Evolutionary conservation across 2,797 vertebrate genomes (phyloP), one percentile per base, ranked within the genome.

Genomic region (Leuciscus waleckii): DNA sequence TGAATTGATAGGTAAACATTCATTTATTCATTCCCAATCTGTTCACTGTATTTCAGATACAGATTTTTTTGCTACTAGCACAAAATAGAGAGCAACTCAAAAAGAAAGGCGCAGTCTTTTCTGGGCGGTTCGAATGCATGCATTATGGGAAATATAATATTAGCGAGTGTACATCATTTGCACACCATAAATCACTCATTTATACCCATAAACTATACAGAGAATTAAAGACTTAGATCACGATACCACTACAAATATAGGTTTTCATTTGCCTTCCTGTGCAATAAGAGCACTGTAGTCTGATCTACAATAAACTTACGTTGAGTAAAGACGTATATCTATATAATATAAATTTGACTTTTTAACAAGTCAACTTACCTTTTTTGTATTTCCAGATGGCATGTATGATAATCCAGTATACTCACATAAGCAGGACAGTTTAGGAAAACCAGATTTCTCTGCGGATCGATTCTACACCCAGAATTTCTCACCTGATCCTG

Each of bases 311-410:
- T 7, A 56, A 56, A 56, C 19, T 23, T 19, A 6, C 5, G 46
- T 17, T 17, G 29, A 29, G 29, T 29, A 29, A 29, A 29, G 29
- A 29, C 29, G 29, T 29, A 29, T 29, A 29, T 29, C 29, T 29
- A 29, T 29, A 1, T 29, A 29, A 29, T 2, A 29, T 29, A 29
- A 63, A 11, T 79, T 3, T 46, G 29, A 46, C 2, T 9, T 1
- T 35, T 69, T 9, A 39, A 21, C 26, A 43, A 51, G 13, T n/a
- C 26, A 2, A 77, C 56, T 46, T n/a, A 41, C 9, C 32, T 19
- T 49, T 39, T 7, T 17, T 56, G 32, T n/a, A 56, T 32, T 87
- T 88, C 9, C 86, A 86, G 88, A 0, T 65, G 19, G 7, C 39
- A 56, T 1, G 9, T 23, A 69, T 58, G 61, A 61, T 37, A 85